phyloP scores from a whole-genome alignment of 2,113 vertebrate genomes.

The Pseudopipra pipra region DNA sequence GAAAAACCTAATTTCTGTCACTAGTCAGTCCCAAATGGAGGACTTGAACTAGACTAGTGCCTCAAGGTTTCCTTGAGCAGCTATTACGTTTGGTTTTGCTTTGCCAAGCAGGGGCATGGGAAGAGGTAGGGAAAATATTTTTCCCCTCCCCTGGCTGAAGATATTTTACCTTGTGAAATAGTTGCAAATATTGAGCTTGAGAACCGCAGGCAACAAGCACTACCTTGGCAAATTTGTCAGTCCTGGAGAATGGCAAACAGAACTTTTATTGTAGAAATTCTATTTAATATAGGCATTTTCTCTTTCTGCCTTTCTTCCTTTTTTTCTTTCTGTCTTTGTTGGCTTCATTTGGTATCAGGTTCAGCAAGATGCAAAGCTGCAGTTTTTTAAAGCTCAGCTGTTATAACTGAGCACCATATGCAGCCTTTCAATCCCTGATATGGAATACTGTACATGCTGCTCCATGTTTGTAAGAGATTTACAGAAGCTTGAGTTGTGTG shows the following conservation, averaged over 20 bases:
- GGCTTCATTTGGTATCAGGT: constrained; percentile 65
- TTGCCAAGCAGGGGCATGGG: neutral
- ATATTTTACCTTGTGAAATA: neutral
- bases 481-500: constrained; percentile 70
- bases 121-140: neutral
- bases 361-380: constrained; percentile 74
- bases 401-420: constrained; percentile 77
- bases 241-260: neutral
- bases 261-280: constrained; percentile 48
- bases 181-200: constrained; percentile 8
- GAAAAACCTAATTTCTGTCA: neutral
- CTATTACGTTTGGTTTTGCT: neutral
- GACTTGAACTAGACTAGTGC: neutral
- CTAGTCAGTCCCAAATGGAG: neutral
- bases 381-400: constrained; percentile 77
- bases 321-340: neutral
- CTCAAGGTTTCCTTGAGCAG: neutral
- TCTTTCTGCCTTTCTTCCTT: neutral
- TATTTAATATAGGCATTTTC: constrained; percentile 28
- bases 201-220: neutral
- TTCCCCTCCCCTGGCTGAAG: neutral
- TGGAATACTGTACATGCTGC: constrained; percentile 72
- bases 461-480: constrained; percentile 77
- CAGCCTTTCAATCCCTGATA: constrained; percentile 73
- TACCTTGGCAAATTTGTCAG: constrained; percentile 48